phyloP scores from a whole-genome alignment of 2,888 invertebrate genomes.

The Ceramica pisi region DNA sequence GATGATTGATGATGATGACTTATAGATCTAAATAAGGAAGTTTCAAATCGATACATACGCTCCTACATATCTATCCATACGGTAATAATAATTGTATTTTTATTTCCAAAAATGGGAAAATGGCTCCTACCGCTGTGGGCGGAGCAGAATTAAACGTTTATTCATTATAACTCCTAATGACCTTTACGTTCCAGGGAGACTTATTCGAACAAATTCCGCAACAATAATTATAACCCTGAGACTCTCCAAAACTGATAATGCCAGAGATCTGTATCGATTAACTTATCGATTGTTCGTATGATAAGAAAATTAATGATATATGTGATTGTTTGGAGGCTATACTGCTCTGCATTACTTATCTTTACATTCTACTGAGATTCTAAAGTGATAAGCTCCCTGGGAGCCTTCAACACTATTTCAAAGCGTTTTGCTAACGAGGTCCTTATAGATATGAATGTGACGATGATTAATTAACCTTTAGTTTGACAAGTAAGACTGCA shows the following conservation, averaged over 20 bases:
- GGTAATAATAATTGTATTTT: neutral
- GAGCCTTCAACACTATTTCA: constrained; percentile 27
- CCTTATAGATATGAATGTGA: neutral
- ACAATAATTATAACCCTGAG: neutral
- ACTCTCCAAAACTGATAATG: constrained; percentile 2
- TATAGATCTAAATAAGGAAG: neutral
- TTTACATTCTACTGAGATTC: constrained; percentile 12
- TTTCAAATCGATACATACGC: neutral
- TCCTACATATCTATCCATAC: too few relatives aligned
- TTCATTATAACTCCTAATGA: too few relatives aligned
- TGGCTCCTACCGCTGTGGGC: too few relatives aligned
- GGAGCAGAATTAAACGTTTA: too few relatives aligned
- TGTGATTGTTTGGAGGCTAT: constrained; percentile 14
- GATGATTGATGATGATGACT: neutral
- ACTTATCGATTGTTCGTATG: constrained; percentile 3
- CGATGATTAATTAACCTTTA: neutral
- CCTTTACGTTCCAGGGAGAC: too few relatives aligned
- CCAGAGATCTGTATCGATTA: constrained; percentile 28
- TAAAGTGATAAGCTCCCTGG: neutral
- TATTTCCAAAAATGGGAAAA: too few relatives aligned
- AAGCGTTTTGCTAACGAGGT: neutral
- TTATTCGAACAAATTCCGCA: too few relatives aligned
- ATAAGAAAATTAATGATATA: constrained; percentile 34
- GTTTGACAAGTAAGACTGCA: neutral
- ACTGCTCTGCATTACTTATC: constrained; percentile 39